Evolutionary conservation across 2,797 vertebrate species (phyloP).

Genomic region (Limosa lapponica): DNA sequence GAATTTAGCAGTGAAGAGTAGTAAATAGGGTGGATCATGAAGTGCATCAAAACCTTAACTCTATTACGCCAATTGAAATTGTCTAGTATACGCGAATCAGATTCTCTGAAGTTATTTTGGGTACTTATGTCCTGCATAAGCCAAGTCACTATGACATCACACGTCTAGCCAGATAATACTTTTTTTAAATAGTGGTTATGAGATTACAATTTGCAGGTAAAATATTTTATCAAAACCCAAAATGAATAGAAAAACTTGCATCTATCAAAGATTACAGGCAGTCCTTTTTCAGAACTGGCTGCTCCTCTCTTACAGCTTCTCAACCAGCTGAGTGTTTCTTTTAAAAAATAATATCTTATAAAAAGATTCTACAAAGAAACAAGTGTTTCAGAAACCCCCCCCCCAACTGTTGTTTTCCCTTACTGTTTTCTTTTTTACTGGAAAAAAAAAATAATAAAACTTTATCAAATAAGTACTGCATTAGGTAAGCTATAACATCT

Average conservation of each 20-base stretch:
- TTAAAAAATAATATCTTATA: conserved; percentile 73
- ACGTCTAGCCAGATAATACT: conserved; percentile 22
- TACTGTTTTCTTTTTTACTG: conserved; percentile 68
- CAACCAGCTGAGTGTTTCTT: conserved; percentile 76
- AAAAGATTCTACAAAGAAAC: conserved; percentile 72
- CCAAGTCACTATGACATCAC: conserved; percentile 62
- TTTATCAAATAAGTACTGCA: conserved; percentile 75
- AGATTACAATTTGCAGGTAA: conserved; percentile 53
- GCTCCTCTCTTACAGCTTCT: conserved; percentile 76
- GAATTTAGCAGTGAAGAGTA: conserved; percentile 22
- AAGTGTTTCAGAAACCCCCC: conserved; percentile 46
- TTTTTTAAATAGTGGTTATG: conserved; percentile 74
- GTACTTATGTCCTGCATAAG: conserved; percentile 82
- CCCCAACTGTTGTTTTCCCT: conserved; percentile 52
- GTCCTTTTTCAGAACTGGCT: conserved; percentile 51
- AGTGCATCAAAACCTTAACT: conserved; percentile 24
- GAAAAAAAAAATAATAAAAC: conserved; percentile 68
- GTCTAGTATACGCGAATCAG: background rate
- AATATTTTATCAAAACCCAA: conserved; percentile 68
- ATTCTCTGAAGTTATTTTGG: conserved; percentile 48
- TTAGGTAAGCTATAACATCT: conserved; percentile 76
- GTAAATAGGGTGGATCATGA: background rate
- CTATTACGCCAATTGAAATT: conserved; percentile 30
- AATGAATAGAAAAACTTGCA: conserved; percentile 68
- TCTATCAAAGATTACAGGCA: conserved; percentile 68